Evolutionary conservation across 2,888 invertebrate species (phyloP).

Genomic region (Trissoscelio sp.): DNA sequence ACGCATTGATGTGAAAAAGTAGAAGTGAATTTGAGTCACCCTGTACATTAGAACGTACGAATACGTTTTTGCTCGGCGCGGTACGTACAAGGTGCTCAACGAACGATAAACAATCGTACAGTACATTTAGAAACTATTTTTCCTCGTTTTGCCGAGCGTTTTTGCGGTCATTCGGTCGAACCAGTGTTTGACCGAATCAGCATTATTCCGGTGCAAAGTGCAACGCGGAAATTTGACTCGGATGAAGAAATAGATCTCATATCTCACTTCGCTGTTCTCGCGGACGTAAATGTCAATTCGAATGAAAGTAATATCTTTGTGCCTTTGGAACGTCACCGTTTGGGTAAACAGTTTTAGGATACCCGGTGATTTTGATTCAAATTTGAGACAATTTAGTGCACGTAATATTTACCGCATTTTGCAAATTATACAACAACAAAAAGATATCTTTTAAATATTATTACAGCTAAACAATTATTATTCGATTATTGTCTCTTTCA

Average conservation of each 20-base stretch:
- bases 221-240: conserved; percentile 51
- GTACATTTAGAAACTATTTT: conserved; percentile 63
- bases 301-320: conserved; percentile 54
- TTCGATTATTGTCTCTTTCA: too few species aligned
- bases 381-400: background rate
- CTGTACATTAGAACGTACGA: conserved; percentile 64
- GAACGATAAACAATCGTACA: conserved; percentile 67
- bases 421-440: too few species aligned
- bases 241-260: conserved; percentile 47
- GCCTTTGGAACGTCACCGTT: conserved; percentile 29
- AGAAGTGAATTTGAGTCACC: conserved; percentile 58
- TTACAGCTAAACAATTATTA: too few species aligned
- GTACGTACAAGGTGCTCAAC: conserved; percentile 63
- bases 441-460: too few species aligned
- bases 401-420: background rate
- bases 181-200: conserved; percentile 55
- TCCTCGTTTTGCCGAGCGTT: conserved; percentile 43
- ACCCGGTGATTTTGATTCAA: conserved; percentile 3
- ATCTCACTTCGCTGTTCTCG: conserved; percentile 39
- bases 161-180: conserved; percentile 41
- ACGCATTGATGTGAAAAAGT: conserved; percentile 32
- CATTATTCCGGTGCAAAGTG: conserved; percentile 46
- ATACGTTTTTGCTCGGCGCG: conserved; percentile 52
- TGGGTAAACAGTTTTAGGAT: conserved; percentile 23
- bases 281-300: conserved; percentile 59